Percentiles rank a stretch among this genome's conserved stretches.
These are phyloP conservation scores for Drosophila micromelanica DNA, from an alignment of 1,140 invertebrate genomes.

Conservation along the genomic window DNA sequence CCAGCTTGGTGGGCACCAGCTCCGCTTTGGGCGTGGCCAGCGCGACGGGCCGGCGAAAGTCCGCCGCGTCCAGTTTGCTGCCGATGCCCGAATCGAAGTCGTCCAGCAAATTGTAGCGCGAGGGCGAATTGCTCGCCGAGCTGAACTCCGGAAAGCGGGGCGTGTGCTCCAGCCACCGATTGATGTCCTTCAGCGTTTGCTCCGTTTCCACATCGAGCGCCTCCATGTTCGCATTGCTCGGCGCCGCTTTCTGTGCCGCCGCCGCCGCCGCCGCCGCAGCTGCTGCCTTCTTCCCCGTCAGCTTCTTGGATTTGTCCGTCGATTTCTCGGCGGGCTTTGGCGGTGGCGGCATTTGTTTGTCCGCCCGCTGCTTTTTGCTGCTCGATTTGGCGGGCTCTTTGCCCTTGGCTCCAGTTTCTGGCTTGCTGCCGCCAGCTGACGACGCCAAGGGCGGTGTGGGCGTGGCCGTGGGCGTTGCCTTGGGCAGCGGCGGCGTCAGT, in stretches of 20 bases:
- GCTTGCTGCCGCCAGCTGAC: neutral
- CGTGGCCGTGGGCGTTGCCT: too few species aligned
- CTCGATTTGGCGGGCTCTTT: conserved; percentile 34
- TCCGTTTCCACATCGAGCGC: conserved; percentile 91
- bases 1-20: conserved; percentile 72
- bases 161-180: conserved; percentile 94
- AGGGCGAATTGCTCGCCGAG: conserved; percentile 90
- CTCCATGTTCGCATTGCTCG: conserved; percentile 88
- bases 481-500: conserved; percentile 14
- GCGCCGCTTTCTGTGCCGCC: conserved; percentile 50
- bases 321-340: conserved; percentile 65
- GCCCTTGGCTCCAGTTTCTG: neutral
- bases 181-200: conserved; percentile 94
- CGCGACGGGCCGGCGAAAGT: conserved; percentile 74
- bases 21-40: conserved; percentile 66
- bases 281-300: conserved; percentile 59
- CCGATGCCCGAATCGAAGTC: conserved; percentile 85
- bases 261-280: conserved; percentile 31
- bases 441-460: neutral
- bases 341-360: conserved; percentile 73
- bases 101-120: conserved; percentile 85
- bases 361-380: conserved; percentile 56
- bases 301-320: conserved; percentile 60
- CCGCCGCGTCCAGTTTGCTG: conserved; percentile 71
- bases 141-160: conserved; percentile 90